Conservation (phyloP, 2,888 invertebrate genomes). For the Drosophila falleni region DNA sequence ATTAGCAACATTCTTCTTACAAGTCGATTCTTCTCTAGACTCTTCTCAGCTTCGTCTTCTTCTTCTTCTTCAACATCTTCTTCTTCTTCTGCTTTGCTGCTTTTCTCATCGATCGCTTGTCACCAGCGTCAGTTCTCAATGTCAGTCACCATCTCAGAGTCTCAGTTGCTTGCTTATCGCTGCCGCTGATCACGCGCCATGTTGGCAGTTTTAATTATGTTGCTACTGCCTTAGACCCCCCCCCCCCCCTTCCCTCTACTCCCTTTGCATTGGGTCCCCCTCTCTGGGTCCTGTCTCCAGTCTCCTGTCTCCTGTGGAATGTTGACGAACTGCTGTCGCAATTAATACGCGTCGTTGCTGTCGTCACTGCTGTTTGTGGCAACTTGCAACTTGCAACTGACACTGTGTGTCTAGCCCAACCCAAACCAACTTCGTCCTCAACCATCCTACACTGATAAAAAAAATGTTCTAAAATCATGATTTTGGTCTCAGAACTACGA, state of each 20-base stretch:
- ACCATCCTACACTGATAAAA: too few species aligned
- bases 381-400: slow-evolving; percentile 76
- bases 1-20: slow-evolving; percentile 24
- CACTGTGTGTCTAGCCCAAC: slow-evolving; percentile 45
- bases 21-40: background rate
- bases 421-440: background rate
- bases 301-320: slow-evolving; percentile 56
- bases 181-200: slow-evolving; percentile 79
- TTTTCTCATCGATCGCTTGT: slow-evolving; percentile 46
- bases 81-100: background rate
- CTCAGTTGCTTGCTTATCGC: slow-evolving; percentile 63
- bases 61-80: background rate
- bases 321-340: slow-evolving; percentile 78
- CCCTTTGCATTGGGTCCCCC: background rate
- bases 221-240: slow-evolving; percentile 43
- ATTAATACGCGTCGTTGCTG: slow-evolving; percentile 74
- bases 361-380: slow-evolving; percentile 56
- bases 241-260: too few species aligned
- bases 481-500: too few species aligned
- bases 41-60: background rate
- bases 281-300: slow-evolving; percentile 15
- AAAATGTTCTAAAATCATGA: too few species aligned
- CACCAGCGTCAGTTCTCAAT: slow-evolving; percentile 32
- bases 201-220: slow-evolving; percentile 78
- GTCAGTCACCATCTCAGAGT: slow-evolving; percentile 19